Evolutionary conservation across 2,797 vertebrate species (phyloP), one percentile per base, ranked within the genome.

Genomic region (Sebastes oblongus): DNA sequence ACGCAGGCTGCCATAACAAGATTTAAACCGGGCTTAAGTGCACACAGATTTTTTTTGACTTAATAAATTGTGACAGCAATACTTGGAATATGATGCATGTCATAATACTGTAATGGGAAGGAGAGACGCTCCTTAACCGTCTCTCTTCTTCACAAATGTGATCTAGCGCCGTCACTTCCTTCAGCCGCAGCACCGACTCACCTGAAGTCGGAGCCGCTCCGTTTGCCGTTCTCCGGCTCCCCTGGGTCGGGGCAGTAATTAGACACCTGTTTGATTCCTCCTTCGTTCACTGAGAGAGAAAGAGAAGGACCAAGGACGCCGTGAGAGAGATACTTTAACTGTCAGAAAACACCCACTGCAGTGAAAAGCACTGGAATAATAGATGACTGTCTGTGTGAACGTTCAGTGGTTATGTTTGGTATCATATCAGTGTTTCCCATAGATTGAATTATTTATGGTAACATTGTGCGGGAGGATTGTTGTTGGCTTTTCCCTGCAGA

Each of bases 211-310:
- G 97, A 96, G 65, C 98, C 98, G 2, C 88, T 81, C 64, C 97
- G 95, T 88, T 97, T 97, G 62, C 98, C 98, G 81, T 97, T 98
- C 83, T 99, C 98, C 3, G 97, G 97, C 89, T 96, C 94, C 82
- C 98, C 98, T 3, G 98, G 98, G 90, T 99, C 98, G 54, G 98
- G 97, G 88, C 98, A 99, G 89, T 96, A 96, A 94, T 99, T 98
- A 46, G 98, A 98, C 83, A 97, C 96, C 89, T 97, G 91, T 56
- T 97, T 96, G 80, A 97, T 96, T 18, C 98, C 98, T 60, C 98
- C 97, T 93, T 99, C 98, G 72, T 96, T 99, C 96, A 99, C 98
- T 99, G 89, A 3, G 83, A 50, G 69, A 74, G 25, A 86, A 71
- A 85, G 58, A 89, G 24, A 82, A 87, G 32, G 61, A 85, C 72